Conservation (phyloP, 37 sponge, comb jelly and placozoan genomes). For the Cladorhizidae sp. region DNA sequence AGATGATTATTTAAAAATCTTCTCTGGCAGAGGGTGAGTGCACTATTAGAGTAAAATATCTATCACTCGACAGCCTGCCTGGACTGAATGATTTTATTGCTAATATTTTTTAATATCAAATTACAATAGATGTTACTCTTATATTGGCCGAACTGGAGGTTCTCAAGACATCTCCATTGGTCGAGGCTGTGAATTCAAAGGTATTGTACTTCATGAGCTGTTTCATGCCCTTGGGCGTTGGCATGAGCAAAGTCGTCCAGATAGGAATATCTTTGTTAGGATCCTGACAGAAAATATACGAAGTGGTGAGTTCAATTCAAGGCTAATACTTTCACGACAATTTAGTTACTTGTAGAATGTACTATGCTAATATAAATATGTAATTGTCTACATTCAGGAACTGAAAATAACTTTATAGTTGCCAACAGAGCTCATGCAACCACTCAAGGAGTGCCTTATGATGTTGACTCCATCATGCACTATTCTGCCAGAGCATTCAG, state of each 20-base stretch:
- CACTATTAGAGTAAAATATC: background rate
- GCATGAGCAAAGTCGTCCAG: slow-evolving; percentile 90
- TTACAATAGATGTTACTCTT: slow-evolving; percentile 60
- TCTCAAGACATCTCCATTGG: slow-evolving; percentile 78
- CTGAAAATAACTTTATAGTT: slow-evolving; percentile 61
- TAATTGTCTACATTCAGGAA: slow-evolving; percentile 20
- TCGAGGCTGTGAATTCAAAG: slow-evolving; percentile 68
- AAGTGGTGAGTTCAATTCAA: slow-evolving; percentile 18
- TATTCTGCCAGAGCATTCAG: slow-evolving; percentile 71
- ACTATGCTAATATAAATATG: background rate
- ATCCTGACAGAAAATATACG: slow-evolving; percentile 52
- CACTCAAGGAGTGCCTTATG: slow-evolving; percentile 77
- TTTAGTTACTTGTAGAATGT: no score
- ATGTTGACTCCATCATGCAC: slow-evolving; percentile 81
- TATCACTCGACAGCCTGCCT: no score
- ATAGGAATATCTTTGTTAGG: slow-evolving; percentile 66
- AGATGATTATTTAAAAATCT: slow-evolving; percentile 65
- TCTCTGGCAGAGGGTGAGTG: slow-evolving; percentile 63
- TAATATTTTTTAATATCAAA: no score
- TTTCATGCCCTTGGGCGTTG: slow-evolving; percentile 40
- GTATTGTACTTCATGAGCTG: slow-evolving; percentile 80
- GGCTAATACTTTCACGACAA: no score
- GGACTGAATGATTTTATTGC: no score
- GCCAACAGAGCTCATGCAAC: slow-evolving; percentile 35
- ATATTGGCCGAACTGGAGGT: slow-evolving; percentile 64